These are phyloP conservation scores for Cyclina sinensis DNA, from an alignment of 1,140 invertebrate species.

Conservation along the genomic window DNA sequence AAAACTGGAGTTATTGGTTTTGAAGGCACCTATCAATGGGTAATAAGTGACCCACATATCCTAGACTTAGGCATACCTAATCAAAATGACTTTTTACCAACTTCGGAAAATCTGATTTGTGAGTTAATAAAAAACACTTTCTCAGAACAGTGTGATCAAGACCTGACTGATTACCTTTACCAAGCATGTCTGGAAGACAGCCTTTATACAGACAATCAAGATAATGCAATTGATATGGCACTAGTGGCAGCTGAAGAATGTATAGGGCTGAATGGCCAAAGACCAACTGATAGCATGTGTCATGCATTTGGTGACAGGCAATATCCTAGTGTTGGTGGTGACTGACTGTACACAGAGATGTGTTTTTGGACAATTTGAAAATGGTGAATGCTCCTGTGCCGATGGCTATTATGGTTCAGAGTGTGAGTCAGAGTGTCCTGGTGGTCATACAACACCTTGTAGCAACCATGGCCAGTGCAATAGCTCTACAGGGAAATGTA, in stretches of 20 bases:
- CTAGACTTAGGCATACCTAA: neutral
- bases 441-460: slow-evolving; percentile 42
- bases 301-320: slow-evolving; percentile 8
- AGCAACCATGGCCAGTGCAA: slow-evolving; percentile 49
- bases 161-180: neutral
- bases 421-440: slow-evolving; percentile 40
- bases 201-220: neutral
- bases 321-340: slow-evolving; percentile 14
- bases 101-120: neutral
- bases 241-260: neutral
- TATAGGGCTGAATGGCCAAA: neutral
- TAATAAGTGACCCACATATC: slow-evolving; percentile 38
- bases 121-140: neutral
- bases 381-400: slow-evolving; percentile 3
- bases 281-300: slow-evolving; percentile 22
- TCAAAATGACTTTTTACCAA: neutral
- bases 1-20: slow-evolving; percentile 1
- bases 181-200: neutral
- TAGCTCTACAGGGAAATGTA: slow-evolving; percentile 29
- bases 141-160: neutral
- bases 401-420: slow-evolving; percentile 28
- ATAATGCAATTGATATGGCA: slow-evolving; percentile 26
- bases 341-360: slow-evolving; percentile 31
- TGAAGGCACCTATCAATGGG: slow-evolving; percentile 10
- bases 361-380: slow-evolving; percentile 29